Conservation (phyloP, 1,140 invertebrate species). For the Leptinotarsa lineolata region DNA sequence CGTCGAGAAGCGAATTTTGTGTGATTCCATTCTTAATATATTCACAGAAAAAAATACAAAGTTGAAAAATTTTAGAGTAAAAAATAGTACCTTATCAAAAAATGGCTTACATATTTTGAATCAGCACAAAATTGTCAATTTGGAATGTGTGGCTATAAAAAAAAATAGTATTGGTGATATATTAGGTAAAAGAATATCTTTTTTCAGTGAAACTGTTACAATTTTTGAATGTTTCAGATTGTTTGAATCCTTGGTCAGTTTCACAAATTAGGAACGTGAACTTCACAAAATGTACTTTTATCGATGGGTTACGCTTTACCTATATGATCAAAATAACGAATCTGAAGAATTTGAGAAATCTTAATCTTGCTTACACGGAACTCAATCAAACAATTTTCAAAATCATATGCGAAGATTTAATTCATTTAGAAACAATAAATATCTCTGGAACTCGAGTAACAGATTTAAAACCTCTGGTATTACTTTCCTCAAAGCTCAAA, state of each 20-base stretch:
- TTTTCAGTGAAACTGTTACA: neutral
- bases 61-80: conserved; percentile 60
- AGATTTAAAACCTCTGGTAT: conserved; percentile 64
- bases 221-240: conserved; percentile 56
- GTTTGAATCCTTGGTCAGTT: conserved; percentile 74
- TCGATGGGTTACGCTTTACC: conserved; percentile 60
- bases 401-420: conserved; percentile 73
- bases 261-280: conserved; percentile 70
- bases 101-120: conserved; percentile 69
- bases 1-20: conserved; percentile 67
- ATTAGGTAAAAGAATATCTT: conserved; percentile 40
- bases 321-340: conserved; percentile 61
- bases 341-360: conserved; percentile 65
- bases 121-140: conserved; percentile 67
- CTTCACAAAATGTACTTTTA: conserved; percentile 70
- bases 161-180: conserved; percentile 47
- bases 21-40: conserved; percentile 67
- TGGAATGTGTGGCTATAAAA: conserved; percentile 61
- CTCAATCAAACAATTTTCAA: conserved; percentile 72
- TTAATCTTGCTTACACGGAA: conserved; percentile 76
- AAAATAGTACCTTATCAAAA: conserved; percentile 64
- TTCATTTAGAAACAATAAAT: conserved; percentile 69
- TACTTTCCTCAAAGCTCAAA: conserved; percentile 30
- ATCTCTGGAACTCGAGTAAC: conserved; percentile 73
- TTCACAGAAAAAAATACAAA: conserved; percentile 70